Base-by-base conservation (phyloP, 2,888 invertebrate genomes). In the Morpho deidamia region DNA sequence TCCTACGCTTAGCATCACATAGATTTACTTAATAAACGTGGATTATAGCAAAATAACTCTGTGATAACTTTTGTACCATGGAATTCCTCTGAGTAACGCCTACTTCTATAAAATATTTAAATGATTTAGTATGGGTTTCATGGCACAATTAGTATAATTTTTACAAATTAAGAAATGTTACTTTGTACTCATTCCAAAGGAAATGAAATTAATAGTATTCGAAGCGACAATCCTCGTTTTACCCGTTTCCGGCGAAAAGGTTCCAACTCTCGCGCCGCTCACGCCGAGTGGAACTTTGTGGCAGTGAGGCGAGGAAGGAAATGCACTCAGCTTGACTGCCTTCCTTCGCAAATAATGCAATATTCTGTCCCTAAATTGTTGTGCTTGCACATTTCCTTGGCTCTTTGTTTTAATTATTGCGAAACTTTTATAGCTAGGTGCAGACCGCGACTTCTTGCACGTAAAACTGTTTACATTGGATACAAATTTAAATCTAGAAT, bases 311-410 rank as follows among this genome's bases (percentile, higher is more conserved):
- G 35, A 47, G 53, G 39, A 47, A 53, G 53, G 48, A 53, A 49
- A 49, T 53, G 43, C 47, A 53, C 48, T 43, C 48, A 37, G 38
- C 53, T 37, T 11, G 40, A 44, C 48, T 40, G 53, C 48, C 48
- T 53, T 53, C 53, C 53, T 48, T 53, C 44, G 53, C 47, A 53
- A 48, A 53, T 53, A 53, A 53, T 53, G 53, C 48, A 53, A 53
- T 53, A 53, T 53, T 49, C 53, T 44, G 42, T 38, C 35, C 33
- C 48, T 40, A 48, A 53, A 48, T 48, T 44, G 48, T 53, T 53
- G 44, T 47, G 44, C 48, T 46, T 9, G 46, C 42, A 41, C 49
- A 43, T 40, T 48, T 48, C 53, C 48, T 40, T 33, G 39, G 48
- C 47, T 43, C 47, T 53, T 44, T 53, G 39, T 53, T 53, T 53